These are phyloP conservation scores for Xiphias gladius DNA, from an alignment of 2,113 vertebrate genomes.

Conservation along the genomic window DNA sequence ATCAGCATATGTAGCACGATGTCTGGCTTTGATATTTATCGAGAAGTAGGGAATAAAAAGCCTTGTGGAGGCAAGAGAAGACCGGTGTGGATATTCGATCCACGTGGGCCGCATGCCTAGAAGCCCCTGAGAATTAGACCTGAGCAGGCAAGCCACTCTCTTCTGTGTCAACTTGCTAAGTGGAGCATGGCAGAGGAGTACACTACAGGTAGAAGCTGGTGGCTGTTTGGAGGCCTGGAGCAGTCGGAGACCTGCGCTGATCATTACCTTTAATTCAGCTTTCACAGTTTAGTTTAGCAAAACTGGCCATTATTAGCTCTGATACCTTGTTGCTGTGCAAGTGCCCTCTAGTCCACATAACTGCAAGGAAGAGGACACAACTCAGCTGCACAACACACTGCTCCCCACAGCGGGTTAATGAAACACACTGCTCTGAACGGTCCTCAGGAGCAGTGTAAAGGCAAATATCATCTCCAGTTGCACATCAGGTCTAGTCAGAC, in stretches of 20 bases:
- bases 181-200: conserved; percentile 68
- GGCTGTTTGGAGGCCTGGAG: conserved; percentile 56
- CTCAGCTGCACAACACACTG: background rate
- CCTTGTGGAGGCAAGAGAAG: conserved; percentile 49
- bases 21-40: conserved; percentile 75
- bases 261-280: conserved; percentile 75
- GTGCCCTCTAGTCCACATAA: conserved; percentile 31
- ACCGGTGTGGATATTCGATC: conserved; percentile 68
- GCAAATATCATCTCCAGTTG: conserved; percentile 71
- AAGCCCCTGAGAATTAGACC: conserved; percentile 60
- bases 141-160: conserved; percentile 58
- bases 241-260: conserved; percentile 67
- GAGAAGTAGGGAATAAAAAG: conserved; percentile 63
- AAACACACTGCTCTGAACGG: conserved; percentile 13
- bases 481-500: conserved; percentile 78
- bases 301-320: conserved; percentile 49
- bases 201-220: conserved; percentile 78
- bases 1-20: conserved; percentile 68
- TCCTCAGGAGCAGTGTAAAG: conserved; percentile 58
- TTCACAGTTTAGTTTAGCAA: conserved; percentile 70
- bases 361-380: conserved; percentile 24
- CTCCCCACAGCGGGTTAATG: conserved; percentile 17
- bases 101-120: conserved; percentile 63
- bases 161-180: conserved; percentile 74
- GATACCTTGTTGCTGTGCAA: conserved; percentile 41